Evolutionary conservation across 2,113 vertebrate genomes (phyloP).

Genomic region (Petroica traversi): DNA sequence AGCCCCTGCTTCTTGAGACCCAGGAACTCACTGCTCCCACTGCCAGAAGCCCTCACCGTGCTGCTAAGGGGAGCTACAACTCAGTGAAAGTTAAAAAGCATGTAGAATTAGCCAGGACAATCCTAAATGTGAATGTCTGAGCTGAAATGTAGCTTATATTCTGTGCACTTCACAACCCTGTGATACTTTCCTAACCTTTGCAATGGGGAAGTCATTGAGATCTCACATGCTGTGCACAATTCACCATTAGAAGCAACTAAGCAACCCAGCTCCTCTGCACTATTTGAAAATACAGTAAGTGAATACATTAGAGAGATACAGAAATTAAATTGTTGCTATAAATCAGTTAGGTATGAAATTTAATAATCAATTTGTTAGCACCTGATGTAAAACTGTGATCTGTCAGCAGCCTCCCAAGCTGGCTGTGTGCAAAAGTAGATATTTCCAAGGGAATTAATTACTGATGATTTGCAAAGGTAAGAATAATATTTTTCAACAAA

Average conservation of each 20-base stretch:
- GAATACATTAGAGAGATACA: background rate
- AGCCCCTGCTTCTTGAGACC: background rate
- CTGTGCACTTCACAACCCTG: background rate
- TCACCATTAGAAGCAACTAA: background rate
- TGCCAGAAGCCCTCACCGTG: background rate
- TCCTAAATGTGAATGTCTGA: background rate
- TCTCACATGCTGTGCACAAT: background rate
- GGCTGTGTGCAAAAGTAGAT: slow-evolving; percentile 27
- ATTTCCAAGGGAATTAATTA: slow-evolving; percentile 71
- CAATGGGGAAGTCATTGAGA: background rate
- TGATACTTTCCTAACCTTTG: background rate
- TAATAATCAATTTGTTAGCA: slow-evolving; percentile 66
- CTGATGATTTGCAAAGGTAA: slow-evolving; percentile 67
- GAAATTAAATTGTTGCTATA: slow-evolving; percentile 43
- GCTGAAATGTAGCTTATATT: background rate
- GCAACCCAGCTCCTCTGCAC: background rate
- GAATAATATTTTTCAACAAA: slow-evolving; percentile 70
- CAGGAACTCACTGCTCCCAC: background rate
- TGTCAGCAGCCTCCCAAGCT: slow-evolving; percentile 45
- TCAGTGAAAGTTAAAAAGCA: background rate
- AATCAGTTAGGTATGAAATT: slow-evolving; percentile 41
- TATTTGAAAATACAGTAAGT: background rate
- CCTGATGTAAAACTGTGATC: slow-evolving; percentile 50
- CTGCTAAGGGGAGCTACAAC: background rate
- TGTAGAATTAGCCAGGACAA: background rate